A percentile compares a stretch with the other conserved stretches of the same genome.
phyloP scores from a whole-genome alignment of 2,113 vertebrate species.

The Anseranas semipalmata region DNA sequence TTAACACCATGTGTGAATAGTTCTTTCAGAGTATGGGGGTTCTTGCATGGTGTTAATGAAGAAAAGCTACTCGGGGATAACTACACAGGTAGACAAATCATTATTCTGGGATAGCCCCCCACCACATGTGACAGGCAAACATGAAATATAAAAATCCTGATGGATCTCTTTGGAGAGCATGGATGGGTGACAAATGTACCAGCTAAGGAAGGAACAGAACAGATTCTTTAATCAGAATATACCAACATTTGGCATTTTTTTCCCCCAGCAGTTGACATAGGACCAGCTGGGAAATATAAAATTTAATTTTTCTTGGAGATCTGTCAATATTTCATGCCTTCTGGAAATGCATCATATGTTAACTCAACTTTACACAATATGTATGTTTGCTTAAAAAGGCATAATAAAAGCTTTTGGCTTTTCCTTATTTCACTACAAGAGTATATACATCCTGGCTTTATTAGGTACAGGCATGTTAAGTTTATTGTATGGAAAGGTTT shows the following conservation, averaged over 20 bases:
- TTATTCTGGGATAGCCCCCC: neutral
- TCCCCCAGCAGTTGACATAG: neutral
- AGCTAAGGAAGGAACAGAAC: neutral
- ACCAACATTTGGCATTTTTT: conserved; percentile 4
- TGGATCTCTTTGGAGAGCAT: neutral
- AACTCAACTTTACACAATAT: conserved; percentile 40
- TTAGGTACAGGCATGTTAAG: neutral
- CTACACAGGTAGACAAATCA: neutral
- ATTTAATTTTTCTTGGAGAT: neutral
- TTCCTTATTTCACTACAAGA: neutral
- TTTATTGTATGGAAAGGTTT: neutral
- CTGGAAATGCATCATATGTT: conserved; percentile 16
- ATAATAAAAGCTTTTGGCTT: conserved; percentile 69
- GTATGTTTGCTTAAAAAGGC: conserved; percentile 66
- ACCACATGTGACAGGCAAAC: neutral
- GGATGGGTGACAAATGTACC: neutral
- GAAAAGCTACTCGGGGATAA: neutral
- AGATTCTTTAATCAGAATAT: neutral
- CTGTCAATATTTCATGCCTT: neutral
- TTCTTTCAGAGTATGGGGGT: neutral
- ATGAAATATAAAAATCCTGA: accelerated
- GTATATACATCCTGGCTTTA: neutral
- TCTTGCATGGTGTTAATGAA: neutral
- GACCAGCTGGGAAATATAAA: neutral
- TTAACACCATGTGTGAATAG: neutral